Base-by-base conservation (phyloP, 1,140 invertebrate species). In the Sycophaga agraensis region DNA sequence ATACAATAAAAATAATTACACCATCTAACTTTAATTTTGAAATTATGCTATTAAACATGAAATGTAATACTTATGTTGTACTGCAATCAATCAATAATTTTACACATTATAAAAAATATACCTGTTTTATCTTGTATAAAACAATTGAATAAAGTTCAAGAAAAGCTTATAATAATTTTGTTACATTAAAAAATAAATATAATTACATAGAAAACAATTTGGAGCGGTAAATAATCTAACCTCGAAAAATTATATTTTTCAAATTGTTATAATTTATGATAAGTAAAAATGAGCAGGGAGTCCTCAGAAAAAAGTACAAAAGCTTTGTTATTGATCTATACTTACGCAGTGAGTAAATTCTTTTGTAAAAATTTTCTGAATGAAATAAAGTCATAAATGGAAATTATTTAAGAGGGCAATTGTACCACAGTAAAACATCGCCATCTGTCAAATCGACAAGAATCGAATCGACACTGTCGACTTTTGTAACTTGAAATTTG, bases 301-400 rank as follows among this genome's bases (percentile, higher is more conserved):
- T 6, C 4, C 4, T 31, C 28, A 31, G 4, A 6, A 31, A 31
- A 31, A 11, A 6, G 11, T 31, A 11, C 11, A 6, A 4, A 31
- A 31, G 5, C 11, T 31, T 4, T 31, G 28, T 6, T 31, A 31
- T 35, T 35, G 34, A 14, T n/a, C 45, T n/a, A 7, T 56, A 62
- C 59, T 56, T 42, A 62, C 59, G 59, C 54, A 50, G 19, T 24
- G 19, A 34, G 12, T 31, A 11, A 39, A 24, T 55, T 34, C n/a
- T 24, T 45, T 50, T 50, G 7, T 43, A 48, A 61, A 46, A 50
- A 61, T 40, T n/a, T 11, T 16, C 7, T 16, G 31, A 21, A 16
- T 12, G 17, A 12, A 42, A 35, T 56, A 24, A 50, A 56, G 19
- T 62, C 59, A 62, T 56, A 56, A 56, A 62, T 62, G 59, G 37